Base-by-base conservation (phyloP, 2,888 invertebrate genomes). In the Arctia plantaginis region DNA sequence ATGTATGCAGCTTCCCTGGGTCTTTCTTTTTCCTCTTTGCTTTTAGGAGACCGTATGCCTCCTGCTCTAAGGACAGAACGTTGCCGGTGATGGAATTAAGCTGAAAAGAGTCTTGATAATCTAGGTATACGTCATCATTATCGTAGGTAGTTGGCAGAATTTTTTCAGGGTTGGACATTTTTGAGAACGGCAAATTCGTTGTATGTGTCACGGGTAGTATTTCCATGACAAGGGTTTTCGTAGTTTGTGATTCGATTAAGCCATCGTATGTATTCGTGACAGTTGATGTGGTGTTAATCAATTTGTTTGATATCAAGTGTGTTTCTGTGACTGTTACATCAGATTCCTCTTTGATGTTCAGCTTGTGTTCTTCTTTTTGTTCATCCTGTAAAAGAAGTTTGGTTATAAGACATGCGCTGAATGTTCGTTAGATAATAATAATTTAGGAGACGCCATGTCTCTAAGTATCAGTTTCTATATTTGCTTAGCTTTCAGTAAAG, bases 11-110 rank as follows among this genome's bases (percentile, higher is more conserved):
- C 64, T 86, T 82, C 12, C 83, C 77, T 3, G 73, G 65, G 0
- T 80, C 82, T 41, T 80, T 79, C 20, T 80, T 86, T 55, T 87
- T 87, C 27, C 86, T 89, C 76, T 91, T 92, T 0, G 90, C 89
- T 87, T 92, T 89, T 10, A 94, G 81, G 47, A 94, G 82, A 0
- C 92, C 92, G 35, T 93, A 94, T 0, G 94, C 95, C 85, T 95
- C 93, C 84, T 95, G 94, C 83, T 95, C 94, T 20, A 95, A 78
- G 0, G 95, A 90, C 44, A 94, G 77, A 4, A 92, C 88, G 74
- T 95, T 91, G 0, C 95, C 94, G 3, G 95, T 95, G 65, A 95
- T 95, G 3, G 95, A 95, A 80, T 95, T 95, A 0, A 95, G 82
- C 84, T 93, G 94, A 69, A 94, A 95, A 20, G 89, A 80, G 12